A percentile compares a stretch with the other conserved stretches of the same genome.
Conservation (phyloP, 2,888 invertebrate genomes). For the Andrena bicolor region DNA sequence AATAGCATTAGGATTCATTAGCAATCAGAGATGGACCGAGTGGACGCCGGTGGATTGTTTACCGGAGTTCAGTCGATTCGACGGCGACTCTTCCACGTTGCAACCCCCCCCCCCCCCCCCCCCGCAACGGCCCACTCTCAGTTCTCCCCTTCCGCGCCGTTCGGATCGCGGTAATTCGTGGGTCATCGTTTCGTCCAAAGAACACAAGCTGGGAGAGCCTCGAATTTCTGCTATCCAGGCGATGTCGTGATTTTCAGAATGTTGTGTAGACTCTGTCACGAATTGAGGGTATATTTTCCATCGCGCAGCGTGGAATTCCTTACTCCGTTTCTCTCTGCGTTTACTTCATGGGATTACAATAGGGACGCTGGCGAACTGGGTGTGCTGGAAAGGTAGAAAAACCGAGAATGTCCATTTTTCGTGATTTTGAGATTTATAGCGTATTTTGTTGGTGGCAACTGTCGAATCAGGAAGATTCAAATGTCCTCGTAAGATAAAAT, state of each 20-base stretch:
- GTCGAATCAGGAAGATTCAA: too few relatives aligned
- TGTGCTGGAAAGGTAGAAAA: too few relatives aligned
- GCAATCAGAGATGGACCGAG: conserved; percentile 84
- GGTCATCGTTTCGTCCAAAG: conserved; percentile 15
- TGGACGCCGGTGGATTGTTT: conserved; percentile 81
- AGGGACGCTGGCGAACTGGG: background rate
- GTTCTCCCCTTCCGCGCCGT: conserved; percentile 43
- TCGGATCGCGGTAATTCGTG: conserved; percentile 31
- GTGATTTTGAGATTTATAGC: too few relatives aligned
- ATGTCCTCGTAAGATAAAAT: too few relatives aligned
- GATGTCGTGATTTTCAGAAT: background rate
- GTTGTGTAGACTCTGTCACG: background rate
- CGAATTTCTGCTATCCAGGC: background rate
- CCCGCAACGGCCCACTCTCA: conserved; percentile 29
- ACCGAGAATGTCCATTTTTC: too few relatives aligned
- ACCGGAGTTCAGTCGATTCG: conserved; percentile 72
- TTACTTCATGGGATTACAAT: background rate
- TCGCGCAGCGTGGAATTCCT: conserved; percentile 28
- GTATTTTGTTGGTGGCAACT: too few relatives aligned
- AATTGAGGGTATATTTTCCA: background rate
- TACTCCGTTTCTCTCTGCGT: background rate
- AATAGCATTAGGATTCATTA: conserved; percentile 85
- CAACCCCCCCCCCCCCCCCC: conserved; percentile 40
- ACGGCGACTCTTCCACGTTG: conserved; percentile 65
- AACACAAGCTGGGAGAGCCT: conserved; percentile 16